These are phyloP conservation scores for Pocillopora grandis DNA, from an alignment of 92 coral and sea anemone genomes.

Conservation along the genomic window DNA sequence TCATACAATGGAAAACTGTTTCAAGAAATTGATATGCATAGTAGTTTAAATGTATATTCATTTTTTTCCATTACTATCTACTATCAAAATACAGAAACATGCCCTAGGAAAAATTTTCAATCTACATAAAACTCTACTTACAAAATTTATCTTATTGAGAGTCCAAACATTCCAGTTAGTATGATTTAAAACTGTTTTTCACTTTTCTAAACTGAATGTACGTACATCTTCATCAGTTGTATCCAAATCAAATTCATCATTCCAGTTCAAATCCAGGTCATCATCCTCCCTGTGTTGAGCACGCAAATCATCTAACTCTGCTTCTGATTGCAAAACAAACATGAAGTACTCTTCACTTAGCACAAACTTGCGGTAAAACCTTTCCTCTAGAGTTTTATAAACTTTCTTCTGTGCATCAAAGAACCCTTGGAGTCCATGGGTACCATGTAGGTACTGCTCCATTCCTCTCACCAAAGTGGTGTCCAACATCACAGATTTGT, in stretches of 20 bases:
- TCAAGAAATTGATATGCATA: background rate
- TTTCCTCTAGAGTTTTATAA: slow-evolving; percentile 79
- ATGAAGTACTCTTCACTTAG: slow-evolving; percentile 90
- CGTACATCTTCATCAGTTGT: slow-evolving; percentile 86
- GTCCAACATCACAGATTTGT: slow-evolving; percentile 91
- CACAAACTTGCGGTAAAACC: slow-evolving; percentile 89
- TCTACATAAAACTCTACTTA: no score
- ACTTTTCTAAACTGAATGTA: background rate
- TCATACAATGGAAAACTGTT: background rate
- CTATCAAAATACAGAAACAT: no score
- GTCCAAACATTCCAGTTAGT: no score
- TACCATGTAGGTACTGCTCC: slow-evolving; percentile 84
- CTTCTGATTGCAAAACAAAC: slow-evolving; percentile 91
- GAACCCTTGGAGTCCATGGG: slow-evolving; percentile 71
- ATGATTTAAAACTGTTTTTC: no score
- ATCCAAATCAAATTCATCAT: slow-evolving; percentile 59
- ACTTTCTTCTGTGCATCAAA: slow-evolving; percentile 91
- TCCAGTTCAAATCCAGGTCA: slow-evolving; percentile 77
- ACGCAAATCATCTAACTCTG: slow-evolving; percentile 89
- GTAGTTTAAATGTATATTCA: no score
- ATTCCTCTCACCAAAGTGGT: slow-evolving; percentile 86
- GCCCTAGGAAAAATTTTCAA: no score
- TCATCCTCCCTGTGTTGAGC: slow-evolving; percentile 81
- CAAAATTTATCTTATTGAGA: no score
- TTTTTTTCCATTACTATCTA: no score